These are phyloP conservation scores for Proisotoma minuta DNA, from an alignment of 2,888 invertebrate genomes.

Conservation along the genomic window DNA sequence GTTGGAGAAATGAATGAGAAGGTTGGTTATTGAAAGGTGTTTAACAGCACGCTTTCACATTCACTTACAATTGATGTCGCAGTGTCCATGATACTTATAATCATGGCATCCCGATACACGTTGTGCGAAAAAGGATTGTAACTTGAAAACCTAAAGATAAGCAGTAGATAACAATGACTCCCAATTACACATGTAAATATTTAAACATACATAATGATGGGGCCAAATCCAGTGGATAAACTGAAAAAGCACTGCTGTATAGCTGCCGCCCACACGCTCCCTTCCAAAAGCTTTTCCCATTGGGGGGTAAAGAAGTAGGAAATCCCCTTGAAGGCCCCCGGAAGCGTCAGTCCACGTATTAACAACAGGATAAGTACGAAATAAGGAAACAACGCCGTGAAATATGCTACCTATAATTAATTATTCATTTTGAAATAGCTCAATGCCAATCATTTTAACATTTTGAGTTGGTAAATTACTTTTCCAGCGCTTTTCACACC, in stretches of 20 bases:
- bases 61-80: conserved; percentile 72
- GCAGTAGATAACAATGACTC: no score
- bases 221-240: conserved; percentile 68
- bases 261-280: conserved; percentile 49
- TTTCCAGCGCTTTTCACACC: background rate
- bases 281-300: background rate
- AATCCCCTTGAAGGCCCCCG: background rate
- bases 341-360: background rate
- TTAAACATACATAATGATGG: conserved; percentile 74
- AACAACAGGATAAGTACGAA: background rate
- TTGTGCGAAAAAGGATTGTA: conserved; percentile 69
- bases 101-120: conserved; percentile 72
- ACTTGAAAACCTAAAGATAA: no score
- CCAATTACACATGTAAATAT: no score
- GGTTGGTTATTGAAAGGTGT: no score
- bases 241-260: conserved; percentile 67
- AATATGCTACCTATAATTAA: background rate
- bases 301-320: background rate
- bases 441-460: no score
- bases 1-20: no score
- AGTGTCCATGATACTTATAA: conserved; percentile 74
- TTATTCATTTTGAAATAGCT: no score
- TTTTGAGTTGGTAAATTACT: no score
- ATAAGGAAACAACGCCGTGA: background rate
- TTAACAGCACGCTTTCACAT: no score